phyloP scores from a whole-genome alignment of 2,797 vertebrate species.

The Typhlichthys eigenmanni region DNA sequence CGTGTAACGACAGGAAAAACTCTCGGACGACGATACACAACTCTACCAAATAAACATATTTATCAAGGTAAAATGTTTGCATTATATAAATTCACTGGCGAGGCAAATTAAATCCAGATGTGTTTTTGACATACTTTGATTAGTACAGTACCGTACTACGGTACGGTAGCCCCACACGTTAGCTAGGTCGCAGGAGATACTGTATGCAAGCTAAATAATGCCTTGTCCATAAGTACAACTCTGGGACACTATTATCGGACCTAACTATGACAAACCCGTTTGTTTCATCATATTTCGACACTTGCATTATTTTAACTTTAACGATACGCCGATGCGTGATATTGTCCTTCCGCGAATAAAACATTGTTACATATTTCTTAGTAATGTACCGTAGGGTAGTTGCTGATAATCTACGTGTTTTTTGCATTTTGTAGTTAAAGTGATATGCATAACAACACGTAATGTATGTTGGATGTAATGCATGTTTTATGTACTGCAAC shows the following conservation, averaged over 20 bases:
- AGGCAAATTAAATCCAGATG: too few relatives aligned
- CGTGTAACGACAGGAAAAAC: constrained; percentile 10
- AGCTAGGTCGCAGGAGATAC: constrained; percentile 28
- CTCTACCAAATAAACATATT: not conserved
- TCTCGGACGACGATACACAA: not conserved
- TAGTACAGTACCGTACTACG: not conserved
- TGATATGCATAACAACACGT: too few relatives aligned
- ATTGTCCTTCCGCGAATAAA: not conserved
- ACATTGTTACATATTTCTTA: not conserved
- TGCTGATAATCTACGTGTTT: not conserved
- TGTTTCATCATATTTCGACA: too few relatives aligned
- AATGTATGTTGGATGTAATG: too few relatives aligned
- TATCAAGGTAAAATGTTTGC: constrained; percentile 21
- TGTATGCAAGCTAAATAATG: constrained; percentile 32
- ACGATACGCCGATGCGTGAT: not conserved
- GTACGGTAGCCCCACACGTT: not conserved
- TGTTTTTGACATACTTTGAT: not conserved
- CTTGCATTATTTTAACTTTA: not conserved
- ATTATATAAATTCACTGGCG: accelerated
- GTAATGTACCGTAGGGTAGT: not conserved
- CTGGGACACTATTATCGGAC: too few relatives aligned
- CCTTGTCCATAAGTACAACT: not conserved
- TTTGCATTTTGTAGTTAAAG: not conserved
- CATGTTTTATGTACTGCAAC: too few relatives aligned
- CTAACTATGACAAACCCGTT: too few relatives aligned